A percentile compares a stretch with the other conserved stretches of the same genome.
Conservation (phyloP, 2,113 vertebrate genomes). For the Psilopsiagon aymara region DNA sequence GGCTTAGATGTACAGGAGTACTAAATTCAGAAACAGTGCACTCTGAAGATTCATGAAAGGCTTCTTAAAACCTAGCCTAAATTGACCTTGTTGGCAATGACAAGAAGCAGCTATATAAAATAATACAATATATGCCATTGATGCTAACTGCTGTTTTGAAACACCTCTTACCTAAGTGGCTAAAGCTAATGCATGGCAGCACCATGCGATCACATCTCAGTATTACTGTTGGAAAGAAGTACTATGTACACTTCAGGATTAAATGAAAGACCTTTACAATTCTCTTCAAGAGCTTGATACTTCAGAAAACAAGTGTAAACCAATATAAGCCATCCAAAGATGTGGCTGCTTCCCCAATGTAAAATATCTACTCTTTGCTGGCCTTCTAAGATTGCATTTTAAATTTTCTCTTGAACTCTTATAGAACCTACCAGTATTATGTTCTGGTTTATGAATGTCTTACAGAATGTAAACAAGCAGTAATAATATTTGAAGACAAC, state of each 20-base stretch:
- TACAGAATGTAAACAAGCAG: background rate
- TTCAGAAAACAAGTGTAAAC: background rate
- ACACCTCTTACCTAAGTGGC: background rate
- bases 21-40: background rate
- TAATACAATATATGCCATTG: background rate
- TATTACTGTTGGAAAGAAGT: background rate
- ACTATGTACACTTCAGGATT: background rate
- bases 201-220: background rate
- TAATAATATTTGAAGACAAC: background rate
- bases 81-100: background rate
- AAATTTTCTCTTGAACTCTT: background rate
- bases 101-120: constrained; percentile 2
- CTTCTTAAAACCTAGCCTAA: background rate
- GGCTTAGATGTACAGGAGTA: background rate
- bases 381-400: background rate
- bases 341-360: background rate
- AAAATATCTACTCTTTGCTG: background rate
- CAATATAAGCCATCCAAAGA: background rate
- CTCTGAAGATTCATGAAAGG: background rate
- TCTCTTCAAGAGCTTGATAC: background rate
- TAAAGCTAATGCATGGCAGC: background rate
- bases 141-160: background rate
- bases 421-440: background rate
- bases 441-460: background rate
- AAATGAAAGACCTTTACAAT: background rate